Conservation (phyloP, 2,888 invertebrate species). For the Ligdia adustata region DNA sequence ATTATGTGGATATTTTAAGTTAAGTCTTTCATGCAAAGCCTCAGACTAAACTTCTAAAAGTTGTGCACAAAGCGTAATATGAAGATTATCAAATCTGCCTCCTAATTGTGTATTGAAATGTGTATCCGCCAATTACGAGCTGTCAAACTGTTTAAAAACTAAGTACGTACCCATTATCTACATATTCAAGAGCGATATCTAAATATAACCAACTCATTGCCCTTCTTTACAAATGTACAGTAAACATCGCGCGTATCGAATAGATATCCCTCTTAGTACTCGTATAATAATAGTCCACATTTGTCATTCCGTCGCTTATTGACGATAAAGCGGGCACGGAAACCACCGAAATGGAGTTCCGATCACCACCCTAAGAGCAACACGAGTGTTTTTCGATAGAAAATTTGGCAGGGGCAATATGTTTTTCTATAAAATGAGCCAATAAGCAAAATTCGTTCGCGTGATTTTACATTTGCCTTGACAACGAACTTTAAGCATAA, state of each 20-base stretch:
- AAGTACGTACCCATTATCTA: too few relatives aligned
- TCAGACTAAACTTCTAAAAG: too few relatives aligned
- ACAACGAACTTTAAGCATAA: too few relatives aligned
- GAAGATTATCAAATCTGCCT: too few relatives aligned
- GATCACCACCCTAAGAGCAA: conserved; percentile 37
- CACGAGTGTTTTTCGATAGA: conserved; percentile 41
- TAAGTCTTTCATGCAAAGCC: too few relatives aligned
- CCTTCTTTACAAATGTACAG: not conserved
- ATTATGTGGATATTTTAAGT: too few relatives aligned
- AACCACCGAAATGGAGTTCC: conserved; percentile 44
- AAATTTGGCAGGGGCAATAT: conserved; percentile 37
- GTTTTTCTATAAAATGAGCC: conserved; percentile 11
- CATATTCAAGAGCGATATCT: not conserved
- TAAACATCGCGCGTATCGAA: conserved; percentile 6
- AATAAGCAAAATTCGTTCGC: too few relatives aligned
- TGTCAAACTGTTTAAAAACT: too few relatives aligned
- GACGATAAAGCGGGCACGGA: conserved; percentile 31
- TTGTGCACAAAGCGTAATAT: too few relatives aligned
- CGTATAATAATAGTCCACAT: conserved; percentile 18
- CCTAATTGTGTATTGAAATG: too few relatives aligned
- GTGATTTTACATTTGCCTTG: too few relatives aligned
- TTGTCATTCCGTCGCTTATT: conserved; percentile 26
- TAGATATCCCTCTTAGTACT: conserved; percentile 10
- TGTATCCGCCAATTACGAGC: too few relatives aligned
- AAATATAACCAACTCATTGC: not conserved